Evolutionary conservation across 2,113 vertebrate genomes (phyloP).

Genomic region (Rhinoderma darwinii): DNA sequence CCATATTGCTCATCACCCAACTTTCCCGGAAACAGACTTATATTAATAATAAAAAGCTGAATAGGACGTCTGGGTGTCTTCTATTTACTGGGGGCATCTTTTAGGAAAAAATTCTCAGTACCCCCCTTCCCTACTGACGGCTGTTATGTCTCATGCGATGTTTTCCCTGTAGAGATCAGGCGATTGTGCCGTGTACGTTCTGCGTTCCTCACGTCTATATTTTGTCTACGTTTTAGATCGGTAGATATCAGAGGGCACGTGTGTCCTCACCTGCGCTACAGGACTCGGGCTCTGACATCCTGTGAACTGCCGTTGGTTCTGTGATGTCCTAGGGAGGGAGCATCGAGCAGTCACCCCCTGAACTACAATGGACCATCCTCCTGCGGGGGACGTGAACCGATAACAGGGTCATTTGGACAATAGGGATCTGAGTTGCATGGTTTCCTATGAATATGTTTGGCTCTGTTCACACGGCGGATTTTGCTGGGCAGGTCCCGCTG

Average conservation of each 20-base stretch:
- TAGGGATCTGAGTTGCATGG: background rate
- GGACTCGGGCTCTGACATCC: background rate
- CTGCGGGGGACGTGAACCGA: background rate
- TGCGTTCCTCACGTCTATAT: conserved; percentile 5
- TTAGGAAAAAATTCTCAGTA: too few species aligned
- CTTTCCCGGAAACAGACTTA: too few species aligned
- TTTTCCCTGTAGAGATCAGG: background rate
- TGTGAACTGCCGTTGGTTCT: background rate
- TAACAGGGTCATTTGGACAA: background rate
- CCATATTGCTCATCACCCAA: background rate
- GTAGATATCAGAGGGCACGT: background rate
- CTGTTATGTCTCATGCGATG: background rate
- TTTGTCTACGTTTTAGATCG: background rate
- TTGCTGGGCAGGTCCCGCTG: too few species aligned
- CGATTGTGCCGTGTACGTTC: background rate
- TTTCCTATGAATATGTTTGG: background rate
- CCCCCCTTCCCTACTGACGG: too few species aligned
- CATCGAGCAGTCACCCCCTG: background rate
- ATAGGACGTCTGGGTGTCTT: too few species aligned
- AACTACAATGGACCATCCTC: too few species aligned
- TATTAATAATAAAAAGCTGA: too few species aligned
- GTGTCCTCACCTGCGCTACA: background rate
- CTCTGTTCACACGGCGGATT: too few species aligned
- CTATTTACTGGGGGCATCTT: too few species aligned
- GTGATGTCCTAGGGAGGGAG: background rate